Percentiles rank a stretch among this genome's conserved stretches.
phyloP scores from a whole-genome alignment of 2,797 vertebrate species.

The Pangasius larnaudii region DNA sequence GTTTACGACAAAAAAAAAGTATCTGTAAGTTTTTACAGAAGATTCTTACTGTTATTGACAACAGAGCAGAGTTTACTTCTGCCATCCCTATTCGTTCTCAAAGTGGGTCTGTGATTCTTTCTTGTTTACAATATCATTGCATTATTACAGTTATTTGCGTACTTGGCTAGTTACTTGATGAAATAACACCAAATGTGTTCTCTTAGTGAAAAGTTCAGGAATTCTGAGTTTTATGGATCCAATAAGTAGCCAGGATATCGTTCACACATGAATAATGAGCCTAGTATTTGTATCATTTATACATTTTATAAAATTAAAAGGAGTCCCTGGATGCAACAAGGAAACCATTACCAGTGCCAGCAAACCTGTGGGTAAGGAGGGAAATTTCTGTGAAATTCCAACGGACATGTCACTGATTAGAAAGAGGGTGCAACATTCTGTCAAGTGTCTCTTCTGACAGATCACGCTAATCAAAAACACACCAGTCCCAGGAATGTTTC shows the following conservation, averaged over 20 bases:
- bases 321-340: background rate
- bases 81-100: background rate
- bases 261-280: background rate
- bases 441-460: constrained; percentile 34
- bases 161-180: background rate
- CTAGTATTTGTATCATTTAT: background rate
- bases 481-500: constrained; percentile 72
- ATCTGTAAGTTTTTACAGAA: background rate
- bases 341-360: background rate
- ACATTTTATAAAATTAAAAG: background rate
- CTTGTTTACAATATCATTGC: background rate
- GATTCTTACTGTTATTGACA: background rate
- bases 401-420: constrained; percentile 66
- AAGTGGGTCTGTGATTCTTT: background rate
- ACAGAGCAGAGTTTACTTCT: background rate
- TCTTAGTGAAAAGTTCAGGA: background rate
- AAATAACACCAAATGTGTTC: background rate
- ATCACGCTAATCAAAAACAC: constrained; percentile 75
- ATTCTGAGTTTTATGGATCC: background rate
- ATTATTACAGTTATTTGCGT: background rate
- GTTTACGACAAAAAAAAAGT: no score
- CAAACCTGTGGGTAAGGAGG: background rate
- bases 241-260: background rate
- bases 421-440: constrained; percentile 70
- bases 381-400: background rate